These are phyloP conservation scores for Athene cunicularia DNA, from an alignment of 2,113 vertebrate genomes.

Conservation along the genomic window DNA sequence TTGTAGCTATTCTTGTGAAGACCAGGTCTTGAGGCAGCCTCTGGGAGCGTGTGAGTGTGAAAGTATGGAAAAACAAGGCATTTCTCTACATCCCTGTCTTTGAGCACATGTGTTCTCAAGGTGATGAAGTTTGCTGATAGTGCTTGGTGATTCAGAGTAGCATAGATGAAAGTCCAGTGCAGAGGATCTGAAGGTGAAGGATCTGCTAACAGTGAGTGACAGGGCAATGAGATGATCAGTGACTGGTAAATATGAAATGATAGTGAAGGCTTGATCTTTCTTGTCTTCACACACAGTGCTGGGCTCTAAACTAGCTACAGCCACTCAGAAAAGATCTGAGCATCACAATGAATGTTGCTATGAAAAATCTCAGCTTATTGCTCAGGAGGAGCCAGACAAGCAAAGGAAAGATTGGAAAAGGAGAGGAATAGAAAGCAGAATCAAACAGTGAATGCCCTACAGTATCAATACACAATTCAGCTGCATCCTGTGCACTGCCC, in stretches of 20 bases:
- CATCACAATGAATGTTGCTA: not conserved
- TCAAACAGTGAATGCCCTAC: not conserved
- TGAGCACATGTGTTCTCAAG: not conserved
- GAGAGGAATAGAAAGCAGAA: not conserved
- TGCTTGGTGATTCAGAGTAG: not conserved
- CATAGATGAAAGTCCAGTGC: not conserved
- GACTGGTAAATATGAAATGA: not conserved
- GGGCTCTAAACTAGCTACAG: not conserved
- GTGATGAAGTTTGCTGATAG: not conserved
- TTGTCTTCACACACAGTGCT: not conserved
- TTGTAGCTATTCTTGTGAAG: not conserved
- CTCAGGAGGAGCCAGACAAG: not conserved
- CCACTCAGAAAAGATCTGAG: not conserved
- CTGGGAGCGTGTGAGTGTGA: not conserved
- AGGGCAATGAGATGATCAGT: not conserved
- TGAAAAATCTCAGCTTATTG: not conserved
- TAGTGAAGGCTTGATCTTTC: not conserved
- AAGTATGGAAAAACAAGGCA: not conserved
- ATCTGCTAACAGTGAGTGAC: not conserved
- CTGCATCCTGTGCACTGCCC: not conserved
- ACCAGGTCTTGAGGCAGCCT: not conserved
- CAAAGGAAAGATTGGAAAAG: not conserved
- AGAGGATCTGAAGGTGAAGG: not conserved
- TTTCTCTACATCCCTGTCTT: not conserved
- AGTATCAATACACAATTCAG: not conserved